Conservation (phyloP, 2,888 invertebrate species). For the Cryptus armator region DNA sequence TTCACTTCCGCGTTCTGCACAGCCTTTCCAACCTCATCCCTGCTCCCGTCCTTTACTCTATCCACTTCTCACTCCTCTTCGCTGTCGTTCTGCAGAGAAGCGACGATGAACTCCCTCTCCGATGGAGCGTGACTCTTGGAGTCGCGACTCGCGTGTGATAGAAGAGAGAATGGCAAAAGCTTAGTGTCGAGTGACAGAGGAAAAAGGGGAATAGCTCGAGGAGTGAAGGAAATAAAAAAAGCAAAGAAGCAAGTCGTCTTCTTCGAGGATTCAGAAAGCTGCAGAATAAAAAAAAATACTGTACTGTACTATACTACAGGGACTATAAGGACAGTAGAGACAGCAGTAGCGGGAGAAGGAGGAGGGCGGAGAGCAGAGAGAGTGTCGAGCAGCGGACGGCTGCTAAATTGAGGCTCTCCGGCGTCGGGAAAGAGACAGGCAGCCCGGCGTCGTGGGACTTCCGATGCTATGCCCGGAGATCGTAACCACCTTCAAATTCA, state of each 20-base stretch:
- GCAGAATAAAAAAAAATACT: conserved; percentile 44
- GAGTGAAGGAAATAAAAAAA: conserved; percentile 19
- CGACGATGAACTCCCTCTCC: conserved; percentile 60
- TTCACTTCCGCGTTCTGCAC: conserved; percentile 62
- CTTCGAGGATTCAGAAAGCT: conserved; percentile 44
- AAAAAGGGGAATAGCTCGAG: conserved; percentile 36
- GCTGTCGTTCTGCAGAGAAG: conserved; percentile 42
- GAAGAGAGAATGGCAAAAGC: conserved; percentile 52
- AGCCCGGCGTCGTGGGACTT: conserved; percentile 59
- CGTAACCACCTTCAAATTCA: conserved; percentile 67
- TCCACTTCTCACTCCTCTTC: conserved; percentile 34
- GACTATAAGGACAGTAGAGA: conserved; percentile 56
- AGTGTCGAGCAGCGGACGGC: conserved; percentile 58
- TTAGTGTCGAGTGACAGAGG: conserved; percentile 62
- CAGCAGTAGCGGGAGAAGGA: conserved; percentile 40
- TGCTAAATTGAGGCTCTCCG: conserved; percentile 67
- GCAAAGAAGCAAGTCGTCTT: conserved; percentile 37
- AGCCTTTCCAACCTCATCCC: conserved; percentile 23
- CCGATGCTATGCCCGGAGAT: conserved; percentile 37
- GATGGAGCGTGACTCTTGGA: conserved; percentile 57
- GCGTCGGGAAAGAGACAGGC: conserved; percentile 57
- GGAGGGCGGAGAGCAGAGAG: conserved; percentile 40
- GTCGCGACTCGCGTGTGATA: conserved; percentile 46
- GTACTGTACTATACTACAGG: conserved; percentile 52
- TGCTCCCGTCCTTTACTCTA: conserved; percentile 14